phyloP scores from a whole-genome alignment of 2,113 vertebrate species.

The Pithys albifrons region DNA sequence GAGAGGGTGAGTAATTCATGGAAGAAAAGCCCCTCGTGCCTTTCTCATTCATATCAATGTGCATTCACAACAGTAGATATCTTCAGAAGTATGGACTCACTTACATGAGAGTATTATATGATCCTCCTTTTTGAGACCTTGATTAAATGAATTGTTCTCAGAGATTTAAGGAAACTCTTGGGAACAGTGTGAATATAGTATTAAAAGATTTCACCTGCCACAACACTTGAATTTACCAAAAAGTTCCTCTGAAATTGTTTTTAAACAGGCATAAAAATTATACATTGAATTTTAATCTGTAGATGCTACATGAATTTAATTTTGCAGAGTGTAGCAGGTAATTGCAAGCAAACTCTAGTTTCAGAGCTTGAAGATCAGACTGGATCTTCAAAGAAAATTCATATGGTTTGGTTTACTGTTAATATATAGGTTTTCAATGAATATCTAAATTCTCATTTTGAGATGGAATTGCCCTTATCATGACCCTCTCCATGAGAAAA shows the following conservation, averaged over 20 bases:
- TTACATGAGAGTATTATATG: neutral
- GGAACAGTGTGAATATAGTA: neutral
- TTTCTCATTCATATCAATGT: neutral
- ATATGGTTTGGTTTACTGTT: slow-evolving; percentile 39
- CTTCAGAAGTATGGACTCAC: neutral
- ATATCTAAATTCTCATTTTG: slow-evolving; percentile 22
- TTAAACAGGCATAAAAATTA: slow-evolving; percentile 9
- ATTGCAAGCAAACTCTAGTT: slow-evolving; percentile 30
- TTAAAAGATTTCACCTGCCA: neutral
- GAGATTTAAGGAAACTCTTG: neutral
- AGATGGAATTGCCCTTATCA: slow-evolving; percentile 5
- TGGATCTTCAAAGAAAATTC: slow-evolving; percentile 44
- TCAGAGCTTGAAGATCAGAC: slow-evolving; percentile 9
- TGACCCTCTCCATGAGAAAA: slow-evolving; percentile 10
- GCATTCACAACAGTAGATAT: neutral
- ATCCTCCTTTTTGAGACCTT: neutral
- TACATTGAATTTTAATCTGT: neutral
- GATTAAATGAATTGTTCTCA: neutral
- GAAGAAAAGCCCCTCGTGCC: neutral
- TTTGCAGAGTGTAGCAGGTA: neutral
- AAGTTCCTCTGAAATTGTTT: slow-evolving; percentile 23
- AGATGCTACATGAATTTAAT: slow-evolving; percentile 4
- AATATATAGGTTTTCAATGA: slow-evolving; percentile 39
- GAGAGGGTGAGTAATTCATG: neutral
- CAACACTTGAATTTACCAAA: neutral